phyloP scores from a whole-genome alignment of 1,140 invertebrate species.

The Venturia canescens region DNA sequence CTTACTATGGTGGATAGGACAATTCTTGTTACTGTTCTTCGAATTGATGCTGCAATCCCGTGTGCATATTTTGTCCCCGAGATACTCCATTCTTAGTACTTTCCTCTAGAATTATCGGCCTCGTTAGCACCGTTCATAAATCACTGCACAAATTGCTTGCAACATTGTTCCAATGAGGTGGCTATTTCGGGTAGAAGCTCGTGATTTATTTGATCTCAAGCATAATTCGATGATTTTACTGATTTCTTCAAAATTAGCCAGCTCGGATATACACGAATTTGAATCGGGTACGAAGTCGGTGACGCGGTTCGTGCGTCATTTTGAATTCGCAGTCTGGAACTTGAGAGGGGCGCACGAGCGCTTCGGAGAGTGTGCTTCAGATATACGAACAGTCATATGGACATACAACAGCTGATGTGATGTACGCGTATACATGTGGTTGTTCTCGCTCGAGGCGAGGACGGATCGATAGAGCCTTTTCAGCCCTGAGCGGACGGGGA shows the following conservation, averaged over 20 bases:
- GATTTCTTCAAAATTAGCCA: neutral
- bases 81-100: too few species aligned
- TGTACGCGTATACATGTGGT: neutral
- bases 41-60: too few species aligned
- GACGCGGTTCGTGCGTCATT: neutral
- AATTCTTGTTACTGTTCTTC: too few species aligned
- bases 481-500: conserved; percentile 15
- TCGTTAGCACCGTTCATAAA: too few species aligned
- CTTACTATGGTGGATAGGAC: too few species aligned
- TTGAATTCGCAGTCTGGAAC: neutral
- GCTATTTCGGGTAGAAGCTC: too few species aligned
- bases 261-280: neutral
- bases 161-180: too few species aligned
- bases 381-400: neutral
- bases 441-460: conserved; percentile 17
- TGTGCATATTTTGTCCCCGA: too few species aligned
- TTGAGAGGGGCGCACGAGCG: neutral
- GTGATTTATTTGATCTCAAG: too few species aligned
- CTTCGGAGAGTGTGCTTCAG: neutral
- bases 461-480: conserved; percentile 47
- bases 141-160: too few species aligned
- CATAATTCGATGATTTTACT: too few species aligned
- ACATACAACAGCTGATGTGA: neutral
- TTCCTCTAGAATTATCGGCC: too few species aligned
- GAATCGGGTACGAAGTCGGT: neutral